These are phyloP conservation scores for Dendrolimus punctatus DNA, from an alignment of 1,140 invertebrate genomes.

Conservation along the genomic window DNA sequence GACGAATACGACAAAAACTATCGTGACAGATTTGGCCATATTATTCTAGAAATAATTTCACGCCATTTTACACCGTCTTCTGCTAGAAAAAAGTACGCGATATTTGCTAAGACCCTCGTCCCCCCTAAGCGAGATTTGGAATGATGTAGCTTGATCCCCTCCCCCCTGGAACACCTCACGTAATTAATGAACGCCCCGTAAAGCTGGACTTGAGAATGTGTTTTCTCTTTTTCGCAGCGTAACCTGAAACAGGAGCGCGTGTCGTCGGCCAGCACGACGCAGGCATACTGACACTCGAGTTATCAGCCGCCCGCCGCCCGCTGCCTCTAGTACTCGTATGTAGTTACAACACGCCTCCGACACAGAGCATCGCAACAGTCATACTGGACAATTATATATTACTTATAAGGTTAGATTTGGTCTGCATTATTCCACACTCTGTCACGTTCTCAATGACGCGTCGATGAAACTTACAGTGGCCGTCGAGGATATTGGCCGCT, in stretches of 20 bases:
- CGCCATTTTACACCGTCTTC: too few relatives aligned
- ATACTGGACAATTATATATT: conserved; percentile 8
- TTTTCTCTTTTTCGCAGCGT: conserved; percentile 32
- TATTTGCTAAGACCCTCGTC: too few relatives aligned
- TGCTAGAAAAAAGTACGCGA: too few relatives aligned
- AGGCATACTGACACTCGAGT: conserved; percentile 62
- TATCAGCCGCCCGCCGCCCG: conserved; percentile 38
- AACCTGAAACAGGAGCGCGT: conserved; percentile 57
- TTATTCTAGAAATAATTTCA: too few relatives aligned
- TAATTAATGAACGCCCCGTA: too few relatives aligned
- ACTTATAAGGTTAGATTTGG: background rate
- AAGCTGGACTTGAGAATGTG: background rate
- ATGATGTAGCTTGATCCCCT: too few relatives aligned
- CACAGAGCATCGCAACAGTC: conserved; percentile 10
- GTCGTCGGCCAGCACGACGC: conserved; percentile 56
- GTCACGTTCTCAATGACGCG: background rate
- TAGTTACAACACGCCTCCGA: conserved; percentile 8
- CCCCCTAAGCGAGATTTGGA: too few relatives aligned
- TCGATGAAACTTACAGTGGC: too few relatives aligned
- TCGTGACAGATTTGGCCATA: too few relatives aligned
- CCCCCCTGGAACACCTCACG: too few relatives aligned
- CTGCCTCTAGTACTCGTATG: conserved; percentile 36
- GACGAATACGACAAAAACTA: too few relatives aligned
- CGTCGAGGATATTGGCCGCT: too few relatives aligned
- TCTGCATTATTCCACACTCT: background rate